These are phyloP conservation scores for Clamator glandarius DNA, from an alignment of 2,797 vertebrate species.

Conservation along the genomic window DNA sequence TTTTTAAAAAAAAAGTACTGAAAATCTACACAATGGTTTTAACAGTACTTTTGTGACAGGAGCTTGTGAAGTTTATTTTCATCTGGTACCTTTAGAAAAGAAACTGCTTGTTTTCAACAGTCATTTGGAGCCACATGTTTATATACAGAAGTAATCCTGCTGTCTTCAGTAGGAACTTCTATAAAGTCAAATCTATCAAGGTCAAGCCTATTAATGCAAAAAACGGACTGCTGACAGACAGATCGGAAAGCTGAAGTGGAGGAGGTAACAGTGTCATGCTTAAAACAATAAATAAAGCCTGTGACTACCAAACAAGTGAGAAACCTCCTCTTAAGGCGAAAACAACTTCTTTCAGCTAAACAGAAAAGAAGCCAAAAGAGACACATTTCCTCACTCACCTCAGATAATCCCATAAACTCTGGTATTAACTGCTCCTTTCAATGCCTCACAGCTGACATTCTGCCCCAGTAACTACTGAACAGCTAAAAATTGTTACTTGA, in stretches of 20 bases:
- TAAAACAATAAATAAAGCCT: background rate
- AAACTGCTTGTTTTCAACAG: background rate
- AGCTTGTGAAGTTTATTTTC: background rate
- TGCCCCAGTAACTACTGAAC: constrained; percentile 4
- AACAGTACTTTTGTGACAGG: background rate
- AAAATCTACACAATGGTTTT: background rate
- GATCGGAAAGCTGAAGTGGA: background rate
- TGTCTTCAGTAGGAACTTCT: background rate
- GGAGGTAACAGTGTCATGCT: background rate
- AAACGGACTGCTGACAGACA: background rate
- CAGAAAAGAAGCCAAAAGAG: background rate
- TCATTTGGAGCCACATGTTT: background rate
- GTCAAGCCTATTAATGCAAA: background rate
- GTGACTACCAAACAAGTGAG: background rate
- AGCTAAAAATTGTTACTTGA: background rate
- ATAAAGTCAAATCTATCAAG: background rate
- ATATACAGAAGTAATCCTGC: background rate
- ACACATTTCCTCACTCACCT: background rate
- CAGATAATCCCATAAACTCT: background rate
- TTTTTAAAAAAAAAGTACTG: background rate
- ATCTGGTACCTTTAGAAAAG: constrained; percentile 18
- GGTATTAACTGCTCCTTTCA: background rate
- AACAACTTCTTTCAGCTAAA: background rate
- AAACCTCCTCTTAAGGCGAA: background rate
- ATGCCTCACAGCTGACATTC: constrained; percentile 15